Base-by-base conservation (phyloP, 2,888 invertebrate genomes). In the Cenopis cana region DNA sequence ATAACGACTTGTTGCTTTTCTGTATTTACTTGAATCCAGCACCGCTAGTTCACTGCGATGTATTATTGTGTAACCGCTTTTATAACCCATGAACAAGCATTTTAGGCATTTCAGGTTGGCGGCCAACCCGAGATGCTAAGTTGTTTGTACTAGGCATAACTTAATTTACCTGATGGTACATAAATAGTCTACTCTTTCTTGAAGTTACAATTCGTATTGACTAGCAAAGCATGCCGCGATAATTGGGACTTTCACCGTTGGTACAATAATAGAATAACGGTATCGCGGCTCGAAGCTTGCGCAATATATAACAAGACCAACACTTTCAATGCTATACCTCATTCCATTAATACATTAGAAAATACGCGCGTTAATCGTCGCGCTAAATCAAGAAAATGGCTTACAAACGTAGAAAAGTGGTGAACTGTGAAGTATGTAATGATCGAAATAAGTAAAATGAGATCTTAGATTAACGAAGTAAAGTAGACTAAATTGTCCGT, bases 181-280 rank as follows among this genome's bases (percentile, higher is more conserved):
- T 33, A 8, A 5, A 29, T 29, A 57, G 18, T 33, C n/a, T 12
- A 38, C 11, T 50, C 11, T 14, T 24, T 11, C 49, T n/a, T 11
- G 12, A 17, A 33, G n/a, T 18, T 61, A 12, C 49, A 18, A 33
- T 33, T 14, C 17, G 33, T 1, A 50, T 46, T 46, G 33, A 20
- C 20, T 18, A 10, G 33, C 11, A 18, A 36, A 0, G 9, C 10
- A 18, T 9, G 33, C 20, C 18, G 41, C 9, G 59, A 17, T 20
- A 49, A 33, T 62, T 64, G 9, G 5, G 10, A 64, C 52, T 64
- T 36, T 54, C 38, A n/a, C 64, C n/a, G 38, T 54, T 20, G 36
- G 3, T 18, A 36, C 33, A 4, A 17, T 33, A 49, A 49, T 49
- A n/a, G 10, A 8, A 46, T 29, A 17, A 61, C 29, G 49, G 17